Evolutionary conservation across 2,797 vertebrate species (phyloP).

Genomic region (Crypturellus tataupa): DNA sequence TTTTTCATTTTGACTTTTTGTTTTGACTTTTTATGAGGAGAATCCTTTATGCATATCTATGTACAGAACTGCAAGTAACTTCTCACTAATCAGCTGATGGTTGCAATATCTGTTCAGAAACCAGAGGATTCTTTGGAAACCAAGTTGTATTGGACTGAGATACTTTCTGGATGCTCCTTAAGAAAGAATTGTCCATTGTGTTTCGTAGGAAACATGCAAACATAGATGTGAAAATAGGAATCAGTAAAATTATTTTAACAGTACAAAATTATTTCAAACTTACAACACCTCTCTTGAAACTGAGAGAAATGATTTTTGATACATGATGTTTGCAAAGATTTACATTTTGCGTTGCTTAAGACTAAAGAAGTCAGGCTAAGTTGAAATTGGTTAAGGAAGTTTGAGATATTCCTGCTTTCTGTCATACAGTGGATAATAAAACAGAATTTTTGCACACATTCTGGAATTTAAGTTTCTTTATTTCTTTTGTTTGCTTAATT

Average conservation of each 20-base stretch:
- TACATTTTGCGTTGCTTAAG: not conserved
- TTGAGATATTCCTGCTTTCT: not conserved
- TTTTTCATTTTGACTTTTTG: not conserved
- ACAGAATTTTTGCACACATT: not conserved
- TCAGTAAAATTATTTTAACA: not conserved
- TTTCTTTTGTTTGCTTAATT: too few species aligned
- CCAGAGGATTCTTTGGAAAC: fast-evolving
- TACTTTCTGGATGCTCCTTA: not conserved
- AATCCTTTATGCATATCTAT: not conserved
- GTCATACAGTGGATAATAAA: not conserved
- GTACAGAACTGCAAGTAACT: not conserved
- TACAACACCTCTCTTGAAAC: not conserved
- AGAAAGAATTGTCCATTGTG: not conserved
- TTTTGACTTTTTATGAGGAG: not conserved
- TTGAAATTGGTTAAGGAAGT: not conserved
- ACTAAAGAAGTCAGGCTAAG: not conserved
- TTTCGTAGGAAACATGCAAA: not conserved
- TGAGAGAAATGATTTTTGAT: not conserved
- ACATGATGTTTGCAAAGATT: not conserved
- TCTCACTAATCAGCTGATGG: not conserved
- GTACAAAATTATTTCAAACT: not conserved
- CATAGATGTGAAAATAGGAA: not conserved
- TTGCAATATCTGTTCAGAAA: not conserved
- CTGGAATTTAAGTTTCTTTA: not conserved
- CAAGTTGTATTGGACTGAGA: not conserved